Evolutionary conservation across 2,797 vertebrate species (phyloP).

Genomic region (Austrolebias charrua): DNA sequence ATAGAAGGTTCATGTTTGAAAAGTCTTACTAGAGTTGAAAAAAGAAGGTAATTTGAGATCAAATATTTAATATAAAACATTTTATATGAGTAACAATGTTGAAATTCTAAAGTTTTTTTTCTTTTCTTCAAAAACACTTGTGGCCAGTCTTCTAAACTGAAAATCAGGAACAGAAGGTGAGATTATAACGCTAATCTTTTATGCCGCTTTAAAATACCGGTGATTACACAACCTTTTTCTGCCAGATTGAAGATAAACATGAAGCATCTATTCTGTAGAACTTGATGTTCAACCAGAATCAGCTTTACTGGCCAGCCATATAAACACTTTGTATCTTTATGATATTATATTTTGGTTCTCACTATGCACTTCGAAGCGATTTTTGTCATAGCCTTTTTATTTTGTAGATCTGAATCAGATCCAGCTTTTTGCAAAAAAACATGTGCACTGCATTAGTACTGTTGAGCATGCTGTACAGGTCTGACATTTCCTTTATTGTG

Average conservation of each 20-base stretch:
- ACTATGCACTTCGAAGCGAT: neutral
- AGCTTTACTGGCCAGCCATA: neutral
- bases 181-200: neutral
- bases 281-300: conserved; percentile 7
- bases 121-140: neutral
- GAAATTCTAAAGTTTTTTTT: too few relatives aligned
- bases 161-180: conserved; percentile 4
- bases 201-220: neutral
- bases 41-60: neutral
- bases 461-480: conserved; percentile 2
- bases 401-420: conserved; percentile 17
- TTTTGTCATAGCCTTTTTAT: neutral
- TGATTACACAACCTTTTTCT: neutral
- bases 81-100: neutral
- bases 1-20: neutral
- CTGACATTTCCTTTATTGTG: conserved; percentile 3
- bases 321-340: neutral
- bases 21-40: too few relatives aligned
- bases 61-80: neutral
- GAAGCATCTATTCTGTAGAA: neutral
- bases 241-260: neutral
- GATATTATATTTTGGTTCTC: neutral
- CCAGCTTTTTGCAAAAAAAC: conserved; percentile 7
- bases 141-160: neutral
- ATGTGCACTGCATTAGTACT: neutral